Percentiles rank a stretch among this genome's conserved stretches.
Evolutionary conservation across 2,888 invertebrate species (phyloP).

Genomic region (Proisotoma minuta): DNA sequence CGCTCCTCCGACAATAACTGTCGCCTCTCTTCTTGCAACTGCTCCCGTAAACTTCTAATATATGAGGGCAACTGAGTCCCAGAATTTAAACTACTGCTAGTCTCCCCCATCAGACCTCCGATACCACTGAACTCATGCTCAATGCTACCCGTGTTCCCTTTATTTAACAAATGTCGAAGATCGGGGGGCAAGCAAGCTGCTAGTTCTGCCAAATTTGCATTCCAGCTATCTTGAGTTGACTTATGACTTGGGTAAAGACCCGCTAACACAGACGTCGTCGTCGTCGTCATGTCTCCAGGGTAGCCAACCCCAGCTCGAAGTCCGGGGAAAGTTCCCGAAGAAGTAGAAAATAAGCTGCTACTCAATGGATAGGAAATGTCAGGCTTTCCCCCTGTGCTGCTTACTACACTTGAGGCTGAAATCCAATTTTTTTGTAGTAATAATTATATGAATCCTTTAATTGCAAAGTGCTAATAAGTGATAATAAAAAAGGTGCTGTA

Average conservation of each 20-base stretch:
- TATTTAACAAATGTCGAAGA: conserved; percentile 50
- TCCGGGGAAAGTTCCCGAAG: conserved; percentile 44
- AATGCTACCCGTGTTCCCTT: conserved; percentile 36
- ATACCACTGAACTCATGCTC: conserved; percentile 39
- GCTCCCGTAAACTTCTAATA: conserved; percentile 49
- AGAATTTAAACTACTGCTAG: conserved; percentile 31
- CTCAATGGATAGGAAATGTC: conserved; percentile 47
- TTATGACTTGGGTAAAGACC: conserved; percentile 49
- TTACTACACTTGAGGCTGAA: conserved; percentile 52
- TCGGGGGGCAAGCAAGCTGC: conserved; percentile 53
- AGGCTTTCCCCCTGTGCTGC: conserved; percentile 49
- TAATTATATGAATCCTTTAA: no score
- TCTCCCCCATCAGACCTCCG: neutral
- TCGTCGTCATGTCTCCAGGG: conserved; percentile 44
- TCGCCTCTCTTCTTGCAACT: conserved; percentile 49
- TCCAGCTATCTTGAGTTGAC: conserved; percentile 46
- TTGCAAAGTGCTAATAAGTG: no score
- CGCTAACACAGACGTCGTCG: conserved; percentile 47
- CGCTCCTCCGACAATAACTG: conserved; percentile 49
- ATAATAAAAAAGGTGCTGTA: no score
- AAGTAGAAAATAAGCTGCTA: conserved; percentile 45
- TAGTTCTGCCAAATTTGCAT: conserved; percentile 49
- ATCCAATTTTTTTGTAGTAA: conserved; percentile 18
- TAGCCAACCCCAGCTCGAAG: conserved; percentile 47
- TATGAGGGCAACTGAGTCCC: conserved; percentile 48